phyloP scores from a whole-genome alignment of 1,140 invertebrate species.

The Drosophila murphyi region DNA sequence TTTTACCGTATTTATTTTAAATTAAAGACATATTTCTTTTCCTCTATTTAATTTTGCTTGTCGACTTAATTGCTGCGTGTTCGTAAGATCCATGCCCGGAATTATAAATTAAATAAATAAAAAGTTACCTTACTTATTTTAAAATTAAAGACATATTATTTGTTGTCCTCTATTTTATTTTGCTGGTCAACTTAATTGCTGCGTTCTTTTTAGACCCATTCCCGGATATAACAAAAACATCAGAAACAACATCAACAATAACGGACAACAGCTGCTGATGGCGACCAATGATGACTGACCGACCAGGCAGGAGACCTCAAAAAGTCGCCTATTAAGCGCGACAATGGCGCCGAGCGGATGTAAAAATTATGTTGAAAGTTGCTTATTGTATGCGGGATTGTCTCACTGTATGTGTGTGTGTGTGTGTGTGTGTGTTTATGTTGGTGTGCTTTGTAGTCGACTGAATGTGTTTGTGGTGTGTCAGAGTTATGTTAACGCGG shows the following conservation, averaged over 20 bases:
- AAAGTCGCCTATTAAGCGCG: slow-evolving; percentile 60
- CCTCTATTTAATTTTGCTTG: too few relatives aligned
- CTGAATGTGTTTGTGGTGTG: slow-evolving; percentile 36
- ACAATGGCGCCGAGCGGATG: slow-evolving; percentile 76
- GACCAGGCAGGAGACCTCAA: slow-evolving; percentile 19
- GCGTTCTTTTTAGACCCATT: slow-evolving; percentile 51
- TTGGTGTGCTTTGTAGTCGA: slow-evolving; percentile 13
- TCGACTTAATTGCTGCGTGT: too few relatives aligned
- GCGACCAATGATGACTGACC: slow-evolving; percentile 24
- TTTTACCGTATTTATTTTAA: background rate
- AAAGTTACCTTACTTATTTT: background rate
- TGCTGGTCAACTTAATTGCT: slow-evolving; percentile 64
- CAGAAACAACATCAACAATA: slow-evolving; percentile 32
- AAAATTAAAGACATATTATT: slow-evolving; percentile 11
- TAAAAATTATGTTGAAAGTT: slow-evolving; percentile 79
- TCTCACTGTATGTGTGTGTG: background rate
- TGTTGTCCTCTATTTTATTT: slow-evolving; percentile 16
- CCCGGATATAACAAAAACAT: slow-evolving; percentile 46
- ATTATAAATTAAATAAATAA: background rate
- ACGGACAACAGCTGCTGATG: slow-evolving; percentile 16
- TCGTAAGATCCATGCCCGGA: rapidly evolving
- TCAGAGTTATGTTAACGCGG: slow-evolving; percentile 47
- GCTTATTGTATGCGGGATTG: slow-evolving; percentile 1
- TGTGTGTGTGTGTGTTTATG: slow-evolving; percentile 27
- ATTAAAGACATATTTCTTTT: background rate